Evolutionary conservation across 2,888 invertebrate genomes (phyloP).

Genomic region (Himalopsyche japonica): DNA sequence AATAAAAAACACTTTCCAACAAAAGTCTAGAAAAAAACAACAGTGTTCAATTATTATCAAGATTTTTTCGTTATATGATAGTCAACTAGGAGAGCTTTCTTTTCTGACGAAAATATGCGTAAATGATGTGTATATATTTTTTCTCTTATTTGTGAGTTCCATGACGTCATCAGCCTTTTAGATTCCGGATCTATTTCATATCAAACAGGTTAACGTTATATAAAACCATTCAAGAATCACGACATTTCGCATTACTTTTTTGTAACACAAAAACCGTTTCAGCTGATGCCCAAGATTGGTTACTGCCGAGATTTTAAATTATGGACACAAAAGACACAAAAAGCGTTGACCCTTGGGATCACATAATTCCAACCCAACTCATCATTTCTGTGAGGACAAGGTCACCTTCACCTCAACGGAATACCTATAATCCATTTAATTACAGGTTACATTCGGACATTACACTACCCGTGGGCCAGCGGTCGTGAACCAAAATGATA

Average conservation of each 20-base stretch:
- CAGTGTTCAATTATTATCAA: too few relatives aligned
- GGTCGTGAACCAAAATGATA: background rate
- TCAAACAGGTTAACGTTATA: background rate
- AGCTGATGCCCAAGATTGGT: background rate
- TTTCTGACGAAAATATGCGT: too few relatives aligned
- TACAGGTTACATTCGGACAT: constrained; percentile 2
- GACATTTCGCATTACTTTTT: background rate
- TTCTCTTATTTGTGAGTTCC: too few relatives aligned
- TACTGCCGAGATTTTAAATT: background rate
- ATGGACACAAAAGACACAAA: background rate
- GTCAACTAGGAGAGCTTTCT: too few relatives aligned
- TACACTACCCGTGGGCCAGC: background rate
- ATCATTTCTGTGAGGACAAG: background rate
- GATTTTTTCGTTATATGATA: too few relatives aligned
- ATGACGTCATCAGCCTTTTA: background rate
- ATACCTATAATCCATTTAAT: constrained; percentile 15
- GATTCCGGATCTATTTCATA: background rate
- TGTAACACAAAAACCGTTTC: background rate
- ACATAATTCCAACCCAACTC: background rate
- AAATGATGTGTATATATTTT: too few relatives aligned
- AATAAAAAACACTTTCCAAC: too few relatives aligned
- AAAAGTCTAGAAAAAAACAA: too few relatives aligned
- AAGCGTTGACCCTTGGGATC: background rate
- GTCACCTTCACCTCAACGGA: constrained; percentile 6
- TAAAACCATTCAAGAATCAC: background rate